Evolutionary conservation across 1,140 invertebrate genomes (phyloP).

Genomic region (Metaphire vulgaris): DNA sequence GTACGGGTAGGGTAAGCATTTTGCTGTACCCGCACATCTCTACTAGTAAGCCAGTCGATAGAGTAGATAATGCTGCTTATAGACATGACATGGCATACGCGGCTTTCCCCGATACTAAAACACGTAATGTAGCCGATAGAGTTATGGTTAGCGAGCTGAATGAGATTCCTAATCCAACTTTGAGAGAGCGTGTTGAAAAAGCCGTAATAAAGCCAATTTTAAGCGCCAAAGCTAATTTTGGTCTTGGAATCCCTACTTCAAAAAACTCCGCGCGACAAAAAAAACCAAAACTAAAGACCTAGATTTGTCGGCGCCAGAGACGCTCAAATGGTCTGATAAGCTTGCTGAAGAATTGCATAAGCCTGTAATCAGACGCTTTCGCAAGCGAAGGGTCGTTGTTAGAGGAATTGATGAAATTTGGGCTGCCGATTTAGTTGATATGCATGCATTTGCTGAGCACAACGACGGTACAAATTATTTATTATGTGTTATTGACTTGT

Average conservation of each 20-base stretch:
- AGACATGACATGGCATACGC: background rate
- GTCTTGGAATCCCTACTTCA: background rate
- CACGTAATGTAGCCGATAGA: background rate
- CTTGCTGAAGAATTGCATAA: slow-evolving; percentile 15
- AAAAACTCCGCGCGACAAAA: background rate
- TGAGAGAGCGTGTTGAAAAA: slow-evolving; percentile 8
- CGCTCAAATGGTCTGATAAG: background rate
- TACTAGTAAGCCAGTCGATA: slow-evolving; percentile 1
- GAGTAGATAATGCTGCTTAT: slow-evolving; percentile 8
- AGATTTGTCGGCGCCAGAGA: background rate
- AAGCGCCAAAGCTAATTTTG: slow-evolving; percentile 2
- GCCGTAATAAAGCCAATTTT: slow-evolving; percentile 1
- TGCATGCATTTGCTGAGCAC: slow-evolving; percentile 19
- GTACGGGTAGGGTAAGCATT: too few species aligned
- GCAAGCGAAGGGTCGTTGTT: slow-evolving; percentile 5
- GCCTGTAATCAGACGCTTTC: background rate
- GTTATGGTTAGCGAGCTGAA: background rate
- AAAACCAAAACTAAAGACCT: background rate
- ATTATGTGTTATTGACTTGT: slow-evolving; percentile 20
- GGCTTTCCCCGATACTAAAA: background rate
- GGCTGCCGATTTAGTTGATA: slow-evolving; percentile 31
- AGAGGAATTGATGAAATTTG: slow-evolving; percentile 29
- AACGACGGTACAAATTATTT: slow-evolving; percentile 11
- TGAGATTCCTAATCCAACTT: slow-evolving; percentile 9
- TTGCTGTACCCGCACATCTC: too few species aligned